phyloP scores from a whole-genome alignment of 2,113 vertebrate species.

The Anser brachyrhynchus region DNA sequence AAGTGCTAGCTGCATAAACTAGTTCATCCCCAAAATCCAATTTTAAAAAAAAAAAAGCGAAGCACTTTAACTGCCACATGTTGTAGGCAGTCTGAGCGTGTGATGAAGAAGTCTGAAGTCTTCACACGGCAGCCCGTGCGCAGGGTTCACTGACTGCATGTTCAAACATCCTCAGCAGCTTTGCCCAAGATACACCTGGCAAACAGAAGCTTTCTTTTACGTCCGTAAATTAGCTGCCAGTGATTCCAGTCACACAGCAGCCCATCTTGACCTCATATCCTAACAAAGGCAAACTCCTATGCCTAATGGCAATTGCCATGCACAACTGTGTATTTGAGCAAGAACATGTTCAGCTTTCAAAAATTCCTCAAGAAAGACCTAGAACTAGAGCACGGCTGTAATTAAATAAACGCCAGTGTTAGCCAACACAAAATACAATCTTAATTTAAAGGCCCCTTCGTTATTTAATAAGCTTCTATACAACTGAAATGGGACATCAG shows the following conservation, averaged over 20 bases:
- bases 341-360: not conserved
- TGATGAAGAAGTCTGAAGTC: not conserved
- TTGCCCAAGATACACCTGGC: not conserved
- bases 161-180: not conserved
- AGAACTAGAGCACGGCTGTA: not conserved
- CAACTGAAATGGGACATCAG: not conserved
- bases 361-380: not conserved
- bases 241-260: not conserved
- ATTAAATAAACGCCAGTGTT: not conserved
- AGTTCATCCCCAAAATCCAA: not conserved
- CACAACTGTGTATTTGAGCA: not conserved
- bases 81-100: not conserved
- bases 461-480: not conserved
- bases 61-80: not conserved
- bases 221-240: not conserved
- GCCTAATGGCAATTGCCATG: not conserved
- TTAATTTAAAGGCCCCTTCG: not conserved
- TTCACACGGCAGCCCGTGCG: not conserved
- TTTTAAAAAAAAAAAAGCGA: not conserved
- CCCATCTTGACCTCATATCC: not conserved
- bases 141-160: not conserved
- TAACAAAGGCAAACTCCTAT: fast-evolving
- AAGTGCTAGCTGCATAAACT: not conserved
- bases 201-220: not conserved
- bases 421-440: not conserved